Evolutionary conservation across 2,888 invertebrate species (phyloP).

Genomic region (Piscicola geometra): DNA sequence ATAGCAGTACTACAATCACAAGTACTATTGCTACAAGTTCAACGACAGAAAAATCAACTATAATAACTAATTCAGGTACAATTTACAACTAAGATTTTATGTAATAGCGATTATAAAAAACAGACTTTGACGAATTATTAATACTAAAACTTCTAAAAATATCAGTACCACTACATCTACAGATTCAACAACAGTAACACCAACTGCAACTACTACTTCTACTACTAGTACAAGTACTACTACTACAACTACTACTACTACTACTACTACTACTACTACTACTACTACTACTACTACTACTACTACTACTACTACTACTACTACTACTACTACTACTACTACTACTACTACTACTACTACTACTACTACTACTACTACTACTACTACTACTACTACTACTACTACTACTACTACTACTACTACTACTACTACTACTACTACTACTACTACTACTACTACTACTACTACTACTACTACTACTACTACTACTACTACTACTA

Average conservation of each 20-base stretch:
- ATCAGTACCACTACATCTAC: background rate
- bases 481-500: constrained; percentile 31
- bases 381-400: constrained; percentile 30
- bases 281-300: constrained; percentile 31
- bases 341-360: constrained; percentile 30
- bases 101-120: too few species aligned
- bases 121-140: background rate
- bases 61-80: too few species aligned
- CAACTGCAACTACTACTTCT: too few species aligned
- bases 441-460: constrained; percentile 31
- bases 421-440: constrained; percentile 30
- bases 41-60: background rate
- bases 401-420: constrained; percentile 30
- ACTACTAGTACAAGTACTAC: constrained; percentile 26
- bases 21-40: background rate
- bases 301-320: constrained; percentile 30
- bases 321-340: constrained; percentile 30
- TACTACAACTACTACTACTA: constrained; percentile 29
- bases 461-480: constrained; percentile 30
- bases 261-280: constrained; percentile 30
- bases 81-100: too few species aligned
- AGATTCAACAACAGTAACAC: too few species aligned
- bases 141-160: background rate
- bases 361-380: constrained; percentile 31
- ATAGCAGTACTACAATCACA: background rate